phyloP scores from a whole-genome alignment of 2,797 vertebrate genomes.

The Smutsia gigantea region DNA sequence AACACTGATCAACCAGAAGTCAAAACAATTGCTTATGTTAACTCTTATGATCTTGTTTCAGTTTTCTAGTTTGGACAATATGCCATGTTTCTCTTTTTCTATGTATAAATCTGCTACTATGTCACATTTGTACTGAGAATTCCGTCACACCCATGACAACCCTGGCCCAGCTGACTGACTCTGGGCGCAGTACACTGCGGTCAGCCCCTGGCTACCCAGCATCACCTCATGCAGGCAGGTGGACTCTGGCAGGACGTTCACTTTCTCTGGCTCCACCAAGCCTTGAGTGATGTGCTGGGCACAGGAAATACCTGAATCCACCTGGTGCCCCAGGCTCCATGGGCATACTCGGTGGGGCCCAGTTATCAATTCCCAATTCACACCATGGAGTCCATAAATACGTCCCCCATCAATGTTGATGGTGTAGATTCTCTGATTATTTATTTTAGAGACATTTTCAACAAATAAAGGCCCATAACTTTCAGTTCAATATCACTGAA shows the following conservation, averaged over 20 bases:
- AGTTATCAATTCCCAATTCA: neutral
- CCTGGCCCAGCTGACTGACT: accelerated
- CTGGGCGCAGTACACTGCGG: accelerated
- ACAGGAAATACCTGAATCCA: accelerated
- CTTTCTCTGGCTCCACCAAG: neutral
- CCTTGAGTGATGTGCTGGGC: accelerated
- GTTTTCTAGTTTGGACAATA: neutral
- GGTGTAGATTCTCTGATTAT: neutral
- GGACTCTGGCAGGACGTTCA: accelerated
- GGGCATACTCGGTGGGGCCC: neutral
- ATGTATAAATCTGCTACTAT: neutral
- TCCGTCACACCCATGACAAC: accelerated
- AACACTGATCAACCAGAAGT: no score
- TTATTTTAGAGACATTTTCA: neutral
- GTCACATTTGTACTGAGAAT: no score
- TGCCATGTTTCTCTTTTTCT: neutral
- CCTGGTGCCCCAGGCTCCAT: neutral
- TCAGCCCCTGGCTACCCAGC: accelerated
- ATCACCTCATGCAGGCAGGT: accelerated
- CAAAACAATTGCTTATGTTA: neutral
- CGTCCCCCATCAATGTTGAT: neutral
- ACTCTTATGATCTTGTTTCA: accelerated
- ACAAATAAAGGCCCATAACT: neutral
- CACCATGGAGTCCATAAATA: accelerated
- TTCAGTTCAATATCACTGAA: neutral